Percentiles rank a stretch among this genome's conserved stretches.
These are phyloP conservation scores for Phymastichus coffea DNA, from an alignment of 1,140 invertebrate species.

Conservation along the genomic window DNA sequence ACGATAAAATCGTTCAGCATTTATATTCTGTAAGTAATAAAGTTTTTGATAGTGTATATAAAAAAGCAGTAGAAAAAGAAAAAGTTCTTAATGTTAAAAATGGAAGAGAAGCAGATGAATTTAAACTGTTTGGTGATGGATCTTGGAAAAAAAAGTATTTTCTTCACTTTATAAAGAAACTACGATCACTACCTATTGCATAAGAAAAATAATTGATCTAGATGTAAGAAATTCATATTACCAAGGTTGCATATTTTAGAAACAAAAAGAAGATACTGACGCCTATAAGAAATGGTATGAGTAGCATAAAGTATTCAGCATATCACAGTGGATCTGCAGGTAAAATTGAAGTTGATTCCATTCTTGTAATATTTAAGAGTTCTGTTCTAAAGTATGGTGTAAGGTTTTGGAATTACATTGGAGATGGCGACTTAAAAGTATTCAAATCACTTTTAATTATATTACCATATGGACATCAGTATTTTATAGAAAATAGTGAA, in stretches of 20 bases:
- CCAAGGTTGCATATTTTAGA: neutral
- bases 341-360: neutral
- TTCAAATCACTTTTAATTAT: neutral
- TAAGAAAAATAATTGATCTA: neutral
- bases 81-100: too few species aligned
- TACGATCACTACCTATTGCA: too few species aligned
- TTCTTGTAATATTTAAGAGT: neutral
- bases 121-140: too few species aligned
- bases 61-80: too few species aligned
- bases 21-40: too few species aligned
- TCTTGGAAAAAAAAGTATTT: too few species aligned
- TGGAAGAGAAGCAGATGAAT: too few species aligned
- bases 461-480: neutral
- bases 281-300: neutral
- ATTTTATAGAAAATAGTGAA: neutral
- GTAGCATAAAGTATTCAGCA: neutral
- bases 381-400: neutral
- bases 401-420: neutral
- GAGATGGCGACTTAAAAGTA: neutral
- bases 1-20: too few species aligned
- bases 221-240: neutral
- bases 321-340: neutral
- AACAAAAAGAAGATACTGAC: neutral
- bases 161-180: too few species aligned
- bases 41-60: too few species aligned